Evolutionary conservation across 2,888 invertebrate species (phyloP).

Genomic region (Drosophila fungiperda): DNA sequence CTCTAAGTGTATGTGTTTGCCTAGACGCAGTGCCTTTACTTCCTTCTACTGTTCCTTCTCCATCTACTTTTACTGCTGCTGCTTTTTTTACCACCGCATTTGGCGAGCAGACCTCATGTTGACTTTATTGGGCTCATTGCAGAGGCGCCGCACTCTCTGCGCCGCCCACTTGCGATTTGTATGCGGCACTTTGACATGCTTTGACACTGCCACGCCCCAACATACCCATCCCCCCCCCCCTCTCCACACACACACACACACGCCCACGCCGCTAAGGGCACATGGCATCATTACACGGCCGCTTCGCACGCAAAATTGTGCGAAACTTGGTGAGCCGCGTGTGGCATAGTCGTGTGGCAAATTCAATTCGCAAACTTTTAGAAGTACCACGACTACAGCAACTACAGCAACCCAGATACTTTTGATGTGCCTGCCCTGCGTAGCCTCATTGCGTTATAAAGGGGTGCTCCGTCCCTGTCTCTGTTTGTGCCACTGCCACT

Average conservation of each 20-base stretch:
- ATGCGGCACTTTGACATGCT: constrained; percentile 72
- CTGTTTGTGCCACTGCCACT: background rate
- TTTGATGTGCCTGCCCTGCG: constrained; percentile 43
- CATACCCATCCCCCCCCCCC: constrained; percentile 9
- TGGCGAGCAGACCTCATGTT: constrained; percentile 51
- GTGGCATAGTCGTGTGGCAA: constrained; percentile 83
- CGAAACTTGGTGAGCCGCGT: constrained; percentile 81
- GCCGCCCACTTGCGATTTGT: constrained; percentile 27
- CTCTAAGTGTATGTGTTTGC: constrained; percentile 23
- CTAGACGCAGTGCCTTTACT: constrained; percentile 22
- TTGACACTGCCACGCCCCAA: constrained; percentile 64
- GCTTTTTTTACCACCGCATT: constrained; percentile 10
- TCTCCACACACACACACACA: background rate
- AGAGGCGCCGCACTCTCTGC: constrained; percentile 40
- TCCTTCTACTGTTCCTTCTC: constrained; percentile 7
- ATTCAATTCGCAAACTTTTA: constrained; percentile 82
- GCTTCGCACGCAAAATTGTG: constrained; percentile 78
- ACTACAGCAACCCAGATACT: constrained; percentile 46
- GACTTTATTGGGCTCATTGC: constrained; percentile 80
- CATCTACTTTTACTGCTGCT: background rate
- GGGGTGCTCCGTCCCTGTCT: constrained; percentile 20
- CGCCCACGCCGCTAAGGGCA: constrained; percentile 42
- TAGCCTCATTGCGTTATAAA: constrained; percentile 44
- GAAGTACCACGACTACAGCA: constrained; percentile 5
- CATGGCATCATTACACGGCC: constrained; percentile 78